Conservation (phyloP, 2,113 vertebrate species). For the Centropus unirufus region DNA sequence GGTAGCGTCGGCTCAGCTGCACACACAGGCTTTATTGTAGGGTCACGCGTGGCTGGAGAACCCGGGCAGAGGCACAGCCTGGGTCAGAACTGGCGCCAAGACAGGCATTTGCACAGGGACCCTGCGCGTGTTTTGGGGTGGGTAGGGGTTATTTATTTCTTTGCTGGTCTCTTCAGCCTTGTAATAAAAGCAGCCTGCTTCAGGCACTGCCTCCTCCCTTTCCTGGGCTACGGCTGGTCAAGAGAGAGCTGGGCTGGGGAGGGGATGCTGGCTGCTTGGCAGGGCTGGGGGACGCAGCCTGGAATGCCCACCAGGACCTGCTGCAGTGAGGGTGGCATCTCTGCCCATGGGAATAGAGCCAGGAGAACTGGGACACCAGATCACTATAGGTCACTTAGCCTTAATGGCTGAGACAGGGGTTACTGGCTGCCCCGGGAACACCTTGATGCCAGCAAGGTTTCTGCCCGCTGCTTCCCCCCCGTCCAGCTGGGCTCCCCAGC, state of each 20-base stretch:
- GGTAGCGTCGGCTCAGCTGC: not conserved
- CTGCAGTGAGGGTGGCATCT: not conserved
- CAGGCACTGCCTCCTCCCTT: not conserved
- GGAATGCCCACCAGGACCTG: not conserved
- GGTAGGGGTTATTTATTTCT: not conserved
- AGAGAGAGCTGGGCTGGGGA: not conserved
- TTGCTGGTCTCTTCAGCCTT: conserved; percentile 4
- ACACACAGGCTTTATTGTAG: not conserved
- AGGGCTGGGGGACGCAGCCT: not conserved
- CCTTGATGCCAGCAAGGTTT: not conserved
- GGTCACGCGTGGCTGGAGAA: not conserved
- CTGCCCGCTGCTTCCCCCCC: not conserved
- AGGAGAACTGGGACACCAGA: not conserved
- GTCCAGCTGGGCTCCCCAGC: not conserved
- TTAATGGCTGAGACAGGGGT: not conserved
- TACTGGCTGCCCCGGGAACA: accelerated
- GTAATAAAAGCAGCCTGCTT: conserved; percentile 48
- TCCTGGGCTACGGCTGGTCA: not conserved
- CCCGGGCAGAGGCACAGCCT: not conserved
- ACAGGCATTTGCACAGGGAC: not conserved
- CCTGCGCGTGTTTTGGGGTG: not conserved
- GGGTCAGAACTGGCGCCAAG: not conserved
- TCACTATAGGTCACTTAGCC: not conserved
- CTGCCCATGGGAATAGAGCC: not conserved
- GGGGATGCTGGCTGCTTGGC: not conserved